Percentiles rank a stretch among this genome's conserved stretches.
These are phyloP conservation scores for Prorops nasuta DNA, from an alignment of 1,140 invertebrate species.

Conservation along the genomic window DNA sequence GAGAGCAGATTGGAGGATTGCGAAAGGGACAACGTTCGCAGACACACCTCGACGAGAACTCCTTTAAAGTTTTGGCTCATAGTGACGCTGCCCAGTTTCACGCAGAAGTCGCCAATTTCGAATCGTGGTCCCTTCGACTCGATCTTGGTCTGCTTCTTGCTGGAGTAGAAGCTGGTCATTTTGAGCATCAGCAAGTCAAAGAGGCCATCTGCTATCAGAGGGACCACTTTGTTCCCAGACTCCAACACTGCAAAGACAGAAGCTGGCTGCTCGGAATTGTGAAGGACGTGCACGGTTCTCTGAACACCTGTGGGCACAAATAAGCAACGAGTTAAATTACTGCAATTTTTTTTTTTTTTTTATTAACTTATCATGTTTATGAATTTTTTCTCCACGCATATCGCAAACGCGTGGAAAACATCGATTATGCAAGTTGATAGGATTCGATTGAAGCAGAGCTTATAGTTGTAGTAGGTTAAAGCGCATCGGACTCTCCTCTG, in stretches of 20 bases:
- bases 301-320: constrained; percentile 56
- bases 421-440: constrained; percentile 11
- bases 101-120: constrained; percentile 90
- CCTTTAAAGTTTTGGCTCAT: constrained; percentile 94
- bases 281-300: constrained; percentile 84
- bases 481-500: neutral
- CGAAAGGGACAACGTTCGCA: too few species aligned
- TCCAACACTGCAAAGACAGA: constrained; percentile 92
- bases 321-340: too few species aligned
- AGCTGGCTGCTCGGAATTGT: constrained; percentile 93
- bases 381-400: constrained; percentile 6
- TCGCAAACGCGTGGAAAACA: constrained; percentile 4
- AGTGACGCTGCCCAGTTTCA: constrained; percentile 90
- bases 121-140: constrained; percentile 92
- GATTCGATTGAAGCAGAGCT: too few species aligned
- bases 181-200: constrained; percentile 91
- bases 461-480: too few species aligned
- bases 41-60: constrained; percentile 90
- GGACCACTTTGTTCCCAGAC: constrained; percentile 78
- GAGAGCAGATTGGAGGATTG: too few species aligned
- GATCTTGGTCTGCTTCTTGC: constrained; percentile 81
- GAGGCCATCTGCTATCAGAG: constrained; percentile 84
- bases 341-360: too few species aligned
- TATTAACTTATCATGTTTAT: too few species aligned
- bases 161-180: constrained; percentile 80